Conservation (phyloP, 2,797 vertebrate species). For the Chelonia mydas region DNA sequence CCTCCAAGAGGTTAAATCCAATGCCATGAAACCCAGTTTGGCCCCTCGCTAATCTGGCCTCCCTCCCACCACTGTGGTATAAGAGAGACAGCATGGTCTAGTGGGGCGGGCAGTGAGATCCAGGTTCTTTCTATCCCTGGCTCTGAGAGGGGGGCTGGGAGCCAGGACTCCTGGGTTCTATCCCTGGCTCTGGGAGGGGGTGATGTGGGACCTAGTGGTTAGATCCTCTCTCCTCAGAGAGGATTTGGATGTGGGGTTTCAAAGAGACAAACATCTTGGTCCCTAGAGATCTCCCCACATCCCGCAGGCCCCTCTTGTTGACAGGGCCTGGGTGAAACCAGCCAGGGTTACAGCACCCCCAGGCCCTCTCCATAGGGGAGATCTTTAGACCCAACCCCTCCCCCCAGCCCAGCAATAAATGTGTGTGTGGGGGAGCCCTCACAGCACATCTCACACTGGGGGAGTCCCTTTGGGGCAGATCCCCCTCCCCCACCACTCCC, state of each 20-base stretch:
- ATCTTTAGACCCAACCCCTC: neutral
- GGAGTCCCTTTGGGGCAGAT: too few species aligned
- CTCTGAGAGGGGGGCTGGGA: too few species aligned
- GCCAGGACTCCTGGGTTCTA: too few species aligned
- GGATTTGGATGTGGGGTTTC: neutral
- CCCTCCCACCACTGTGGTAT: neutral
- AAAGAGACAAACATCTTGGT: neutral
- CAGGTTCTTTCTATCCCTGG: neutral
- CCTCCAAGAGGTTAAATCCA: neutral
- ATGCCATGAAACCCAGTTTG: accelerated
- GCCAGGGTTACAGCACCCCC: too few species aligned
- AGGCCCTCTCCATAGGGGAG: neutral
- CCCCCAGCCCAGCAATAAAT: neutral
- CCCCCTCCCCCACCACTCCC: too few species aligned
- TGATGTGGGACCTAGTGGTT: neutral
- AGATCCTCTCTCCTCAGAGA: neutral
- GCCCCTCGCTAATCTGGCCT: neutral
- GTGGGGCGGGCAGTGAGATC: neutral
- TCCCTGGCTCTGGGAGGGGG: too few species aligned
- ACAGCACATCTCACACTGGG: too few species aligned
- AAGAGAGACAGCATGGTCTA: neutral
- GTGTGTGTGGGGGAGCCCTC: too few species aligned
- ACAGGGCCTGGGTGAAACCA: neutral
- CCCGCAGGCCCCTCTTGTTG: too few species aligned
- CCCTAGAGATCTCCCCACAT: neutral